These are phyloP conservation scores for Matsumyia berberina DNA, from an alignment of 2,888 invertebrate species.

Conservation along the genomic window DNA sequence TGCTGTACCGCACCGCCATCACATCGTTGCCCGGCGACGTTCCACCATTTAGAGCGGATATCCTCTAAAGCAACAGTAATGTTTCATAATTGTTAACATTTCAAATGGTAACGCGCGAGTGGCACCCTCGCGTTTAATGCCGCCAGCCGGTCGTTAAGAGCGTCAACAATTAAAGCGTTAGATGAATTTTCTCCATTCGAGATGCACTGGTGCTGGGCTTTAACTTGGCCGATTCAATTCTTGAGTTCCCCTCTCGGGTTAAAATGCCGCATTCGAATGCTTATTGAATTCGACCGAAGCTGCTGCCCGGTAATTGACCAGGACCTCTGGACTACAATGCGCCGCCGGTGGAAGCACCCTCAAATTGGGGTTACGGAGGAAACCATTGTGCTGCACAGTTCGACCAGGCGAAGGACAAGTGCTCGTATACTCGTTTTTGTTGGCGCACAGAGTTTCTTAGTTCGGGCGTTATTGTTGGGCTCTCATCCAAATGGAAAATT, in stretches of 20 bases:
- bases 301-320: conserved; percentile 52
- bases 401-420: neutral
- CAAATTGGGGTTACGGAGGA: conserved; percentile 19
- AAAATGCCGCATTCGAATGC: conserved; percentile 48
- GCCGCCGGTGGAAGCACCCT: neutral
- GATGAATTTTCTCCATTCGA: conserved; percentile 22
- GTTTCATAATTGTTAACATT: conserved; percentile 72
- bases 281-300: conserved; percentile 46
- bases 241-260: conserved; percentile 32
- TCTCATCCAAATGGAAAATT: conserved; percentile 71
- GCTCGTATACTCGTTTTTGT: neutral
- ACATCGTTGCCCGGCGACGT: neutral
- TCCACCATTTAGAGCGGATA: conserved; percentile 69
- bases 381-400: conserved; percentile 32
- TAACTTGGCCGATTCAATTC: conserved; percentile 11
- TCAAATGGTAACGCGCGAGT: conserved; percentile 6
- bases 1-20: neutral
- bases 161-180: conserved; percentile 60
- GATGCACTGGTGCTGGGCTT: conserved; percentile 3
- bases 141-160: conserved; percentile 41
- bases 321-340: conserved; percentile 43
- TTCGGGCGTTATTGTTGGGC: conserved; percentile 63
- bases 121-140: conserved; percentile 45
- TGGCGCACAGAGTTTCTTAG: conserved; percentile 1
- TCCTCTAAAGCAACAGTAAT: conserved; percentile 69